Base-by-base conservation (phyloP, 2,888 invertebrate species). In the Coelopa pilipes region DNA sequence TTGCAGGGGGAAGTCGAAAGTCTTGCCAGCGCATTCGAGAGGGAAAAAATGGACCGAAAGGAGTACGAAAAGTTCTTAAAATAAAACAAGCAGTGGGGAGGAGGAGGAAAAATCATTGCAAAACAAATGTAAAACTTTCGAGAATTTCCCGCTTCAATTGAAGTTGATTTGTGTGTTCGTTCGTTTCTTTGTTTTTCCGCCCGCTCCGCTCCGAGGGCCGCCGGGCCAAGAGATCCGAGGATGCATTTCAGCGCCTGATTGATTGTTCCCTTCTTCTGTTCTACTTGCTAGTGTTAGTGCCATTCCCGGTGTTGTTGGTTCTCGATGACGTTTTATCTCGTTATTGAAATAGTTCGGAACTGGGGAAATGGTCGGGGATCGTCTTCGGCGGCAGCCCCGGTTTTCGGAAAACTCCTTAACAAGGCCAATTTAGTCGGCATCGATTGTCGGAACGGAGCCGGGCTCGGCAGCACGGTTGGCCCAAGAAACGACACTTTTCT, bases 291-390 rank as follows among this genome's bases (percentile, higher is more conserved):
- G n/a, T n/a, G n/a, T n/a, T n/a, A n/a, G n/a, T n/a, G n/a, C 50
- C 13, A 50, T 50, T 50, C 13, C n/a, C n/a, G n/a, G n/a, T 34
- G 45, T n/a, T 12, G 9, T 47, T 24, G 46, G 49, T 34, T 67
- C 62, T 55, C 55, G 13, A 50, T 72, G 53, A 65, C 15, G 34
- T 72, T 65, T 47, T 45, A 47, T 47, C 12, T 49, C 34, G 34
- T 24, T 62, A 53, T 50, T 70, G 62, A 47, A 49, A 62, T 72
- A 65, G 62, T 68, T 73, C 15, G 11, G 34, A 65, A 65, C 15
- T 65, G 2, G 34, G 34, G 34, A 34, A 34, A 34, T 34, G 17
- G 45, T 47, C 46, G 46, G 46, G 34, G 7, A 7, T 34, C 46
- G 46, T 46, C 47, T 15, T 19, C 46, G 17, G 60, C 46, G 17